A percentile compares a stretch with the other conserved stretches of the same genome.
Evolutionary conservation across 2,113 vertebrate genomes (phyloP).

Genomic region (Oceanodroma tethys): DNA sequence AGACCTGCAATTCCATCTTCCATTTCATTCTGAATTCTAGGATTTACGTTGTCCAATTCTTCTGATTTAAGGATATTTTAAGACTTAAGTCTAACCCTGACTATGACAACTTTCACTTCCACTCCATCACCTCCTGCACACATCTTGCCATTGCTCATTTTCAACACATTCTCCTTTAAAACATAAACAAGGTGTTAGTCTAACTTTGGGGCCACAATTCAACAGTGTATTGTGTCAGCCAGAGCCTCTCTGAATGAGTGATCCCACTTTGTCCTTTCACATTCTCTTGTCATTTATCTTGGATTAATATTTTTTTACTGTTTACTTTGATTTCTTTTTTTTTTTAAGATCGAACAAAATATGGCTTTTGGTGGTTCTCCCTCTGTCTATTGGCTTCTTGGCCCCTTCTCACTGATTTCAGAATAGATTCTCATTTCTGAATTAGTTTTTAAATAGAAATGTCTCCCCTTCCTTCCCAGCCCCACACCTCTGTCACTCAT

Average conservation of each 20-base stretch:
- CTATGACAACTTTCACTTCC: neutral
- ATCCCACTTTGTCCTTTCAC: neutral
- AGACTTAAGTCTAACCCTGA: neutral
- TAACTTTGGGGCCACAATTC: neutral
- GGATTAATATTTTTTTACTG: neutral
- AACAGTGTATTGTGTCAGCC: neutral
- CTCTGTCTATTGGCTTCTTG: neutral
- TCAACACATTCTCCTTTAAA: neutral
- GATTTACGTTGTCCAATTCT: rapidly evolving
- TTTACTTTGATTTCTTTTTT: neutral
- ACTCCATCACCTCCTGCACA: neutral
- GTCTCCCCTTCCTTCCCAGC: neutral
- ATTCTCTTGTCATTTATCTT: neutral
- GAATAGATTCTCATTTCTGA: neutral
- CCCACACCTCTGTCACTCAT: neutral
- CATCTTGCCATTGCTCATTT: neutral
- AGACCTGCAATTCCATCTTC: neutral
- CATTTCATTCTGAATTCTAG: neutral
- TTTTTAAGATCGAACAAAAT: neutral
- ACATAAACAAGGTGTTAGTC: neutral
- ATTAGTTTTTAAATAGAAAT: neutral
- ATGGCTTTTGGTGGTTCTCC: rapidly evolving
- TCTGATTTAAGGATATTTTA: neutral
- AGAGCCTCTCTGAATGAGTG: neutral
- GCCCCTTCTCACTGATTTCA: neutral